A percentile compares a stretch with the other conserved stretches of the same genome.
phyloP scores from a whole-genome alignment of 2,113 vertebrate species.

The Tragelaphus buxtoni region DNA sequence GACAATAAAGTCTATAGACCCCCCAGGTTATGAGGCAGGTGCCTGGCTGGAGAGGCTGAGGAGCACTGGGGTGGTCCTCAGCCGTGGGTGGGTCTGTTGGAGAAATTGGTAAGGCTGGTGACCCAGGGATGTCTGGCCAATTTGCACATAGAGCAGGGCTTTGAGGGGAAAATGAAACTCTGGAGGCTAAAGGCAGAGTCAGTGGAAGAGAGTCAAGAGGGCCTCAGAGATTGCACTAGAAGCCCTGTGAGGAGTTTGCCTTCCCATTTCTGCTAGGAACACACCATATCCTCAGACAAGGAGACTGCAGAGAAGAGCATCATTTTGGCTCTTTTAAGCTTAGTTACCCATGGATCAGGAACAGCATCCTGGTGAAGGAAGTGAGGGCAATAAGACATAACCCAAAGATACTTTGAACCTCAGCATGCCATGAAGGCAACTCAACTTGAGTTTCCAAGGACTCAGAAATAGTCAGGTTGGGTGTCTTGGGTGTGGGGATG shows the following conservation, averaged over 20 bases:
- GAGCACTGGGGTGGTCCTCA: slow-evolving; percentile 41
- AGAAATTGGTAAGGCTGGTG: not conserved
- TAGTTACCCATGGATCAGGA: not conserved
- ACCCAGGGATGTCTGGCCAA: not conserved
- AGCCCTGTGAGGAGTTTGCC: not conserved
- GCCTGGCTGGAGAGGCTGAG: slow-evolving; percentile 8
- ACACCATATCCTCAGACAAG: not conserved
- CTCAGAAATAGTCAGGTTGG: not conserved
- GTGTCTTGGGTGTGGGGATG: not conserved
- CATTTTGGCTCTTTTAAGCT: not conserved
- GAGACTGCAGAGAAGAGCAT: not conserved
- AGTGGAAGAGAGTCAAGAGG: not conserved
- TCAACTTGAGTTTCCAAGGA: not conserved
- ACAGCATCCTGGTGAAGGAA: not conserved
- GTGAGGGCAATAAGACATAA: not conserved
- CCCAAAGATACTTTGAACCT: not conserved
- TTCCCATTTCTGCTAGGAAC: not conserved
- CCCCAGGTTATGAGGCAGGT: slow-evolving; percentile 54
- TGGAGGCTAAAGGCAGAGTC: not conserved
- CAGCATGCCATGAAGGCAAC: not conserved
- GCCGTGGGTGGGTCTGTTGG: not conserved
- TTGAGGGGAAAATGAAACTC: not conserved
- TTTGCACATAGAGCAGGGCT: not conserved
- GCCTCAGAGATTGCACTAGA: not conserved
- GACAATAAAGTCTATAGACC: slow-evolving; percentile 46